These are phyloP conservation scores for Saccostrea cuccullata DNA, from an alignment of 1,140 invertebrate genomes.

Conservation along the genomic window DNA sequence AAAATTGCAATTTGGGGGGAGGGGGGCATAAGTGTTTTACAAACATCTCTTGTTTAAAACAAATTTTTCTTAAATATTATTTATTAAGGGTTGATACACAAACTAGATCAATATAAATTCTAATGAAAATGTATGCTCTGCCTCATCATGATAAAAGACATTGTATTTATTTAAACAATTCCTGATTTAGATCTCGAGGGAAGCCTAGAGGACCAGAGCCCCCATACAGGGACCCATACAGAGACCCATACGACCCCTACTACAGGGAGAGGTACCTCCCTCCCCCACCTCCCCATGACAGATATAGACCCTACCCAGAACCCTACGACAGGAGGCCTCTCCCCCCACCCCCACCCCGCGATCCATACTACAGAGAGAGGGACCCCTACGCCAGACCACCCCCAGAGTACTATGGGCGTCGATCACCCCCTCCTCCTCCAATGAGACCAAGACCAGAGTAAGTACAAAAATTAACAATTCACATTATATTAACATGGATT, in stretches of 20 bases:
- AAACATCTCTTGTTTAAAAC: no score
- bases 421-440: constrained; percentile 49
- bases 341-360: constrained; percentile 57
- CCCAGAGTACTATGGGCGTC: constrained; percentile 70
- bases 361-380: constrained; percentile 64
- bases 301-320: constrained; percentile 72
- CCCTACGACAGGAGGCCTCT: constrained; percentile 69
- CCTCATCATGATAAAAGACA: background rate
- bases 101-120: background rate
- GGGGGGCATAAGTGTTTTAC: no score
- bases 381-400: constrained; percentile 71
- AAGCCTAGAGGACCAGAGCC: constrained; percentile 46
- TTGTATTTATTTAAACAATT: background rate
- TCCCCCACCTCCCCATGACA: constrained; percentile 65
- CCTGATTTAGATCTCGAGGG: background rate
- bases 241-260: constrained; percentile 63
- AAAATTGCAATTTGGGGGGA: no score
- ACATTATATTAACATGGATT: background rate
- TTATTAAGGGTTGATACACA: background rate
- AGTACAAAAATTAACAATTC: background rate
- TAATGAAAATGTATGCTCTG: background rate
- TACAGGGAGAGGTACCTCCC: constrained; percentile 68
- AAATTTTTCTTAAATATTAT: background rate
- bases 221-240: constrained; percentile 57
- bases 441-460: constrained; percentile 3